These are phyloP conservation scores for Lophura nycthemera DNA, from an alignment of 2,113 vertebrate genomes.

Conservation along the genomic window DNA sequence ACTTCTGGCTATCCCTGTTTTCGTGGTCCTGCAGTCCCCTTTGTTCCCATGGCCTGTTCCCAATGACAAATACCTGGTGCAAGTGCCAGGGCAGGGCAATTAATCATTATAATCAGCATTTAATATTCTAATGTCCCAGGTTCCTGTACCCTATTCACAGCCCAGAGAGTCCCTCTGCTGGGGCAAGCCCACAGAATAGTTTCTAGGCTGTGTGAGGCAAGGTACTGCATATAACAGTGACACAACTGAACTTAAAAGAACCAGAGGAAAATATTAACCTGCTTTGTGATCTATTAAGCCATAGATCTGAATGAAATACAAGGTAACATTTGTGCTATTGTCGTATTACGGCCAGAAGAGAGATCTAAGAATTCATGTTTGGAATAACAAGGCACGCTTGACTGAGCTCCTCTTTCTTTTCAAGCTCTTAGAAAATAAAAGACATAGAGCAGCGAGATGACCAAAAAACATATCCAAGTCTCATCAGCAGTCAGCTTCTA, in stretches of 20 bases:
- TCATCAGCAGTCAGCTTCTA: background rate
- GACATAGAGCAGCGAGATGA: background rate
- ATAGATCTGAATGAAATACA: background rate
- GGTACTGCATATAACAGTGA: accelerated
- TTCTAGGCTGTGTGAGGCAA: background rate
- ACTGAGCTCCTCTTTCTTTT: background rate
- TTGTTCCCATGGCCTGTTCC: background rate
- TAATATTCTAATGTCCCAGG: background rate
- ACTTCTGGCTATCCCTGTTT: background rate
- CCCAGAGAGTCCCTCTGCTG: background rate
- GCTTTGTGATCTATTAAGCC: background rate
- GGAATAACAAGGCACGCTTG: background rate
- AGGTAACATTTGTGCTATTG: background rate
- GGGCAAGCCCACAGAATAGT: background rate
- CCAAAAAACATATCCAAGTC: background rate
- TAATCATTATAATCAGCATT: background rate
- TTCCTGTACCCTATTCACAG: too few species aligned
- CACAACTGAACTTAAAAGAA: background rate
- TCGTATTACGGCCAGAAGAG: background rate
- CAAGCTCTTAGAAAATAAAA: background rate
- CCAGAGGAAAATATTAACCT: background rate
- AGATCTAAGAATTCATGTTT: background rate
- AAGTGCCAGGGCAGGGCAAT: background rate
- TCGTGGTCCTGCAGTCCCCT: background rate
- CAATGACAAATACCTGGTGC: background rate